Evolutionary conservation across 2,113 vertebrate species (phyloP), one percentile per base, ranked within the genome.

Genomic region (Varanus komodoensis): DNA sequence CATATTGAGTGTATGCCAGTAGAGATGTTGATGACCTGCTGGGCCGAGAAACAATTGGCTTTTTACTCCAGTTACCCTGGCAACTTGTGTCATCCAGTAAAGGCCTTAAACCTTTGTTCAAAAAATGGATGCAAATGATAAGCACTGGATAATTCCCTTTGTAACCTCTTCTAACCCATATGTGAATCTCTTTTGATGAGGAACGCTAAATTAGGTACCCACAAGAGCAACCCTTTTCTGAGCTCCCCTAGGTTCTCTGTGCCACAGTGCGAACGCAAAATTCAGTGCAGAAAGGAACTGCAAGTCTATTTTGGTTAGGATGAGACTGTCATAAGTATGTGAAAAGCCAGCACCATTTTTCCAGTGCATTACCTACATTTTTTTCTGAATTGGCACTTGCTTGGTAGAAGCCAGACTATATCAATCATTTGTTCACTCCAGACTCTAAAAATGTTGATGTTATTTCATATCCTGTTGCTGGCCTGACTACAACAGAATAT

Each of bases 41-140:
- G 27, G 69, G 38, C 71, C 54, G 71, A 80, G 73, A 69, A 85
- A 71, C 27, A 38, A 32, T 80, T 79, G 32, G 8, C n/a, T n/a
- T 80, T 71, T 86, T 12, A 71, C 54, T 77, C 25, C 68, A 52
- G 77, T 71, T 88, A 34, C 29, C 77, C 32, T 81, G 87, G 87
- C 89, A 80, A 79, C 48, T 85, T 25, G 27, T 85, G 15, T 19
- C n/a, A 86, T n/a, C 8, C 2, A 44, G 50, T 6, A 80, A 85
- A 83, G 11, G 8, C 50, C 25, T 79, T 85, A 69, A 84, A 38
- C n/a, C 25, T 61, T 75, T 68, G 54, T 25, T 73, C 52, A 61
- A 29, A 67, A 50, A 84, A 44, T 75, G 27, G 73, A 61, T 82
- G 87, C 15, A 83, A 48, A 54, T 64, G 54, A 89, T n/a, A 75